Evolutionary conservation across 2,888 invertebrate genomes (phyloP).

Genomic region (Clepsis dumicolana): DNA sequence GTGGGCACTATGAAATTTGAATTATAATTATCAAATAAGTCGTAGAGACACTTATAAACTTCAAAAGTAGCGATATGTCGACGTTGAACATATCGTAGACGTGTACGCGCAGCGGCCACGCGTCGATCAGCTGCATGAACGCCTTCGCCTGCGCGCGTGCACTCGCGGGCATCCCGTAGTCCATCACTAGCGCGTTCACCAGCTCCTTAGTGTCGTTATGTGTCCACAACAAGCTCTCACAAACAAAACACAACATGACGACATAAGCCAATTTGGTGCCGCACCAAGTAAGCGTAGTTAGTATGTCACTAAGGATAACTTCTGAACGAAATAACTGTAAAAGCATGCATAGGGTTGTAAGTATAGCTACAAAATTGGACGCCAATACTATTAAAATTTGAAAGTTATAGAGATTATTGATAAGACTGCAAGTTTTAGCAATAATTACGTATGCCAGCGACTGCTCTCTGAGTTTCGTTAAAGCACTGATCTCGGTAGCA

Average conservation of each 20-base stretch:
- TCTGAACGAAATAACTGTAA: background rate
- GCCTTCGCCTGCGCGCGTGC: slow-evolving; percentile 41
- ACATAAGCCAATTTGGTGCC: background rate
- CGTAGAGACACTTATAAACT: slow-evolving; percentile 41
- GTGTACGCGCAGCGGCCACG: slow-evolving; percentile 40
- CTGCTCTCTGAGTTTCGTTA: background rate
- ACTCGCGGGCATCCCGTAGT: slow-evolving; percentile 33
- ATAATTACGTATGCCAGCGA: slow-evolving; percentile 1
- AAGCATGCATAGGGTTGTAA: background rate
- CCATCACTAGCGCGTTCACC: slow-evolving; percentile 42
- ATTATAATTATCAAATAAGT: slow-evolving; percentile 15
- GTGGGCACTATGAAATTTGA: background rate
- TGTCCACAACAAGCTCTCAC: background rate
- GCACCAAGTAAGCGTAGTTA: background rate
- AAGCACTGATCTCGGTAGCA: background rate
- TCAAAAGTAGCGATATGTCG: slow-evolving; percentile 42
- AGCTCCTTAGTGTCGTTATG: background rate
- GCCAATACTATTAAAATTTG: background rate
- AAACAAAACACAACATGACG: background rate
- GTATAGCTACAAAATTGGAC: background rate
- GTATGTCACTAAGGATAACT: background rate
- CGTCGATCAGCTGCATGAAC: slow-evolving; percentile 43
- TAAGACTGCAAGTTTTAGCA: background rate
- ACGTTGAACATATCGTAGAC: slow-evolving; percentile 44
- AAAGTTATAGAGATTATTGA: background rate